Evolutionary conservation across 2,888 invertebrate species (phyloP), one percentile per base, ranked within the genome.

Genomic region (Drosophila recens): DNA sequence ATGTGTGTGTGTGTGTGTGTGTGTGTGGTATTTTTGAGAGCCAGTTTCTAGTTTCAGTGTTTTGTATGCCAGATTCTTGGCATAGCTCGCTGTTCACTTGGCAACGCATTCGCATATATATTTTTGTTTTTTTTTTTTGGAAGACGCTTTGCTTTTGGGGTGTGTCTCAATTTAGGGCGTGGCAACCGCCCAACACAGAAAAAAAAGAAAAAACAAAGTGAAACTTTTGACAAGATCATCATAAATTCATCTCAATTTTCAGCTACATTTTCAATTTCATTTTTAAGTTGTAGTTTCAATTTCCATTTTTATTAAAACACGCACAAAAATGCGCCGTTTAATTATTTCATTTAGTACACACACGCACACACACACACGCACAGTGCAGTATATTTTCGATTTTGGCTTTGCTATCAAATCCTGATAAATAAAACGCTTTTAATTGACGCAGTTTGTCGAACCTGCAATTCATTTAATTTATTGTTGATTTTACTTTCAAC

Each of bases 371-470:
- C 34, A 20, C 46, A 46, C n/a, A 45, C 51, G 4, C n/a, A 23
- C 20, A 13, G 36, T 48, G 27, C 53, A 52, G 58, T 43, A 43
- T 57, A 58, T 48, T 52, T 52, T 73, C 40, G 30, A 58, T 66
- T 72, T 69, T 52, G 43, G 38, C 33, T 27, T 49, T 40, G 49
- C 56, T 69, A 83, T 71, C 66, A 62, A 62, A 71, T 68, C 66
- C 58, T 45, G 54, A 69, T 72, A 53, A 58, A 49, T 38, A 36
- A 33, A 42, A 11, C 23, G 23, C 23, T 45, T 56, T 54, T 77
- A 82, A 85, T 85, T 75, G 77, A 51, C 38, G 48, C 69, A 58
- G 85, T 83, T 83, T 87, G 82, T 71, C 85, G 82, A 87, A 84
- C 87, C 87, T 77, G 69, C 80, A 82, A 85, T 78, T 82, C 65